Percentiles rank a stretch among this genome's conserved stretches.
Evolutionary conservation across 2,888 invertebrate species (phyloP).

Genomic region (Auanema sp.): DNA sequence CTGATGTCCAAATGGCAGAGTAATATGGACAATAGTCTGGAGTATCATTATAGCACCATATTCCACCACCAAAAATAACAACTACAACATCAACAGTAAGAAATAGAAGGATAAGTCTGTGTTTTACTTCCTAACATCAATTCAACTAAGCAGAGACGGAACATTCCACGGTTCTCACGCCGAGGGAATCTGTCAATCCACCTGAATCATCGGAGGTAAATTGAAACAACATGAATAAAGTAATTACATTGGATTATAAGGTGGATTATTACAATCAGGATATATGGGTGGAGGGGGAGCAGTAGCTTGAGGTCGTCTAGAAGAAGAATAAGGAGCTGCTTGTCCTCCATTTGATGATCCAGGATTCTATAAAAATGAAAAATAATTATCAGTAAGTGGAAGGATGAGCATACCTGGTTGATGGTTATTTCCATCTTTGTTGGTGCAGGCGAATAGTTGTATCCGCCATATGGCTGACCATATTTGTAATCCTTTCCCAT

Average conservation of each 20-base stretch:
- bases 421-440: slow-evolving; percentile 58
- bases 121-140: slow-evolving; percentile 45
- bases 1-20: slow-evolving; percentile 61
- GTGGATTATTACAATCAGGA: slow-evolving; percentile 32
- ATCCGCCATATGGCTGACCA: slow-evolving; percentile 35
- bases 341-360: neutral
- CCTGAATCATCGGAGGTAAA: slow-evolving; percentile 14
- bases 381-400: neutral
- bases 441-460: slow-evolving; percentile 51
- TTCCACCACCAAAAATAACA: slow-evolving; percentile 56
- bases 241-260: slow-evolving; percentile 23
- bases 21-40: slow-evolving; percentile 63
- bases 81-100: slow-evolving; percentile 23
- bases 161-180: slow-evolving; percentile 60
- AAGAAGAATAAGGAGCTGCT: neutral
- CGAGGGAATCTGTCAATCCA: slow-evolving; percentile 58
- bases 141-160: slow-evolving; percentile 55
- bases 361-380: neutral
- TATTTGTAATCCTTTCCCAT: slow-evolving; percentile 47
- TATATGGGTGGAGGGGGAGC: slow-evolving; percentile 46
- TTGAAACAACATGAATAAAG: too few species aligned
- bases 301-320: slow-evolving; percentile 27
- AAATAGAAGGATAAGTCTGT: neutral
- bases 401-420: slow-evolving; percentile 47
- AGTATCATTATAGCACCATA: slow-evolving; percentile 60